Evolutionary conservation across 2,888 invertebrate species (phyloP).

Genomic region (Sclerodermus sp.): DNA sequence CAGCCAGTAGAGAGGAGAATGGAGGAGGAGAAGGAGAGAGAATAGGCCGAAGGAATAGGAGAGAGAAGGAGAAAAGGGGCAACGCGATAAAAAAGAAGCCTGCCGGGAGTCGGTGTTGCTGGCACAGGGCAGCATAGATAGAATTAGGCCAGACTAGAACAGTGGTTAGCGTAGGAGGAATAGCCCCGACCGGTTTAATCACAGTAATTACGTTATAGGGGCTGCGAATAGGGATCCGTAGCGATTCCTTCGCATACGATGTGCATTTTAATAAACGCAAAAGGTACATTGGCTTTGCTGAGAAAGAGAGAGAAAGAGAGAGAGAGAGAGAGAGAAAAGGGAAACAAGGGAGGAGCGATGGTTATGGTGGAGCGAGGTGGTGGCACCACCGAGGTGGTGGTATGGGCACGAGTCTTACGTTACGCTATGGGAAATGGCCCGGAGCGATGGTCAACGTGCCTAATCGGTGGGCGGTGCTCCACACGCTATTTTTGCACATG

Average conservation of each 20-base stretch:
- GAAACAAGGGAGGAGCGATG: too few relatives aligned
- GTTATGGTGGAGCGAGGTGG: background rate
- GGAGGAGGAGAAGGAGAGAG: too few relatives aligned
- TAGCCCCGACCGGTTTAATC: conserved; percentile 32
- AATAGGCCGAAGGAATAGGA: background rate
- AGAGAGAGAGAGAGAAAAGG: background rate
- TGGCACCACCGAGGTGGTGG: background rate
- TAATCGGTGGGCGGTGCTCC: too few relatives aligned
- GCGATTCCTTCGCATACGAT: conserved; percentile 18
- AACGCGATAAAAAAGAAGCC: conserved; percentile 2
- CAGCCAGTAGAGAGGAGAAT: too few relatives aligned
- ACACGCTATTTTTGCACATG: too few relatives aligned
- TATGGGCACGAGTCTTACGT: too few relatives aligned
- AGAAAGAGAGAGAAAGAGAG: background rate
- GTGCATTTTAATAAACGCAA: conserved; percentile 44
- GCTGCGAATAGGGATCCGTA: conserved; percentile 26
- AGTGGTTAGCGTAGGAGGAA: conserved; percentile 45
- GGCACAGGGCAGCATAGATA: conserved; percentile 14
- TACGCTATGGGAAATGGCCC: too few relatives aligned
- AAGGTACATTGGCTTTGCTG: background rate
- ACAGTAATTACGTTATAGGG: conserved; percentile 45
- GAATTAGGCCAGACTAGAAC: conserved; percentile 39
- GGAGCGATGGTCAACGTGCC: too few relatives aligned
- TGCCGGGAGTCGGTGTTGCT: background rate
- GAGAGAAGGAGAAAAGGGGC: background rate